Conservation (phyloP, 2,797 vertebrate genomes). For the Hemitrygon akajei region DNA sequence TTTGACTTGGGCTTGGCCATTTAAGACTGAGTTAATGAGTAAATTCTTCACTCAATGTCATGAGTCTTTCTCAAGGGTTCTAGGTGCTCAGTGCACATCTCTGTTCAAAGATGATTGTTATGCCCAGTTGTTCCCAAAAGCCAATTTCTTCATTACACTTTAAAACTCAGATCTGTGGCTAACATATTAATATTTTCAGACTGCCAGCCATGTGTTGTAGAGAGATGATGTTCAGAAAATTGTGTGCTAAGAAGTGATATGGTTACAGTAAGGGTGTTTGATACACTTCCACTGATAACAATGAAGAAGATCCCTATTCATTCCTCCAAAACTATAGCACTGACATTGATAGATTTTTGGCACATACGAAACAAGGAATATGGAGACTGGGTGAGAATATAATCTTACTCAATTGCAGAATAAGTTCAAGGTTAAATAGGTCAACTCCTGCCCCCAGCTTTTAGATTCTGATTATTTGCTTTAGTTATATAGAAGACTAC, state of each 20-base stretch:
- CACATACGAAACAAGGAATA: neutral
- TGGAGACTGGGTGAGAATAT: neutral
- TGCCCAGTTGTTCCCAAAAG: too few relatives aligned
- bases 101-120: neutral
- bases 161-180: too few relatives aligned
- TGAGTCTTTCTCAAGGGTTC: neutral
- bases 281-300: too few relatives aligned
- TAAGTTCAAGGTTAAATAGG: neutral
- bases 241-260: too few relatives aligned
- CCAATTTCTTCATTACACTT: too few relatives aligned
- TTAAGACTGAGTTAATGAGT: neutral
- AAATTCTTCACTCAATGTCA: neutral
- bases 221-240: too few relatives aligned
- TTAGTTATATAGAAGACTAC: neutral
- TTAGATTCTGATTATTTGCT: neutral
- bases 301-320: too few relatives aligned
- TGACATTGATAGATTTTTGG: neutral
- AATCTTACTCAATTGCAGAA: neutral
- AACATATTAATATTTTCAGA: too few relatives aligned
- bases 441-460: neutral
- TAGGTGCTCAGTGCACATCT: neutral
- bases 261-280: too few relatives aligned
- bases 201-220: too few relatives aligned
- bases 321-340: too few relatives aligned
- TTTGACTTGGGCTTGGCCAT: neutral